Evolutionary conservation across 2,888 invertebrate species (phyloP), one percentile per base, ranked within the genome.

Genomic region (Chaitophorus viminalis): DNA sequence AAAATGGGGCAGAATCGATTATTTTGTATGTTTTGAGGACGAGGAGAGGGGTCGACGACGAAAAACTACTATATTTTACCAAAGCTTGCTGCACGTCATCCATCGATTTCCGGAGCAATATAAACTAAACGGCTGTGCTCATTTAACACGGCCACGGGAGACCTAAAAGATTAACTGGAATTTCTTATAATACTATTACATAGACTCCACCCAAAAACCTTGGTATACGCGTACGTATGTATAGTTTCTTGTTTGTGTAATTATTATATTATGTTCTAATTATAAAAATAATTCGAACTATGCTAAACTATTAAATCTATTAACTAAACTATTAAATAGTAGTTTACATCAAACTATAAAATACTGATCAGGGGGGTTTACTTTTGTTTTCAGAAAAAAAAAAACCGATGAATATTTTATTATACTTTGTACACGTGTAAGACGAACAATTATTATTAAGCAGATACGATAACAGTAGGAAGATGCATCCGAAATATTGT

Each of bases 21-120:
- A 87, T 87, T 74, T 36, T 3, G 85, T 70, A 52, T 36, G 77
- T 86, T 87, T 78, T 18, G 33, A 21, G n/a, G 46, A 86, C 52
- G n/a, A 3, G 70, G 29, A 81, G 39, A 65, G 78, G 33, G 52
- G 85, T 78, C 78, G 76, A 70, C 46, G 33, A 76, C 65, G 65
- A 46, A 77, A 84, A 76, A 86, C 70, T 68, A 75, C 52, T 70
- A 78, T 70, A 86, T 86, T 86, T 72, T 54, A 72, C 86, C 86
- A 25, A 70, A 76, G n/a, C 77, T n/a, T 33, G 31, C 54, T 72
- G 78, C 78, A 72, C 78, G 86, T 78, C 86, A 74, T 72, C 52
- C 86, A 87, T 87, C 86, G 86, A 87, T 87, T 87, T 87, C 86
- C 86, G 86, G 86, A 79, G 54, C 60, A 60, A 60, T 72, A 86